These are phyloP conservation scores for Falco novaeseelandiae DNA, from an alignment of 2,797 vertebrate species.

Conservation along the genomic window DNA sequence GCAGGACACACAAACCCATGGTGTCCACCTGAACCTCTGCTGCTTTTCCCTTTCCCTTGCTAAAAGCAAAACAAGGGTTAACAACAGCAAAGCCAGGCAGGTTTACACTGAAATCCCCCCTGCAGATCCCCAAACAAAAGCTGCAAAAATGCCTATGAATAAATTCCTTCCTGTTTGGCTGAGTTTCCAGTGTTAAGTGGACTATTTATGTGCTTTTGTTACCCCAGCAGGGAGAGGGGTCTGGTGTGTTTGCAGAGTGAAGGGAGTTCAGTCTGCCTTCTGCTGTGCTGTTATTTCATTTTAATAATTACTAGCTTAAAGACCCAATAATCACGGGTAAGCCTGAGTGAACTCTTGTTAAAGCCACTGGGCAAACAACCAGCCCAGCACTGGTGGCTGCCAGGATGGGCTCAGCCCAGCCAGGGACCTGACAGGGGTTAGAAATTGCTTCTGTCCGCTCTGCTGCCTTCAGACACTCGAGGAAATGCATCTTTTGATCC, in stretches of 20 bases:
- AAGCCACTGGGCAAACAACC: neutral
- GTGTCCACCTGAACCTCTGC: neutral
- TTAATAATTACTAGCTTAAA: neutral
- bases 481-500: neutral
- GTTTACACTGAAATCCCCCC: neutral
- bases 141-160: conserved; percentile 12
- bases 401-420: neutral
- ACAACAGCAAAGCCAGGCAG: neutral
- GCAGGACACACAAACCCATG: neutral
- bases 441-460: neutral
- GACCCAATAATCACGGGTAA: neutral
- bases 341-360: neutral
- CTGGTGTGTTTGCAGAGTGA: neutral
- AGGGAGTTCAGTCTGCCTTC: neutral
- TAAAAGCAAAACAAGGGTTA: neutral
- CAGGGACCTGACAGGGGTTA: neutral
- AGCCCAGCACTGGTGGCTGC: neutral
- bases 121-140: conserved; percentile 20
- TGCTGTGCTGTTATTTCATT: neutral
- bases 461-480: neutral
- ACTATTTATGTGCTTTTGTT: neutral
- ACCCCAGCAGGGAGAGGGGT: neutral
- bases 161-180: conserved; percentile 41
- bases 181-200: neutral
- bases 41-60: neutral